Conservation (phyloP, 2,113 vertebrate genomes). For the Melanerpes aurifrons region DNA sequence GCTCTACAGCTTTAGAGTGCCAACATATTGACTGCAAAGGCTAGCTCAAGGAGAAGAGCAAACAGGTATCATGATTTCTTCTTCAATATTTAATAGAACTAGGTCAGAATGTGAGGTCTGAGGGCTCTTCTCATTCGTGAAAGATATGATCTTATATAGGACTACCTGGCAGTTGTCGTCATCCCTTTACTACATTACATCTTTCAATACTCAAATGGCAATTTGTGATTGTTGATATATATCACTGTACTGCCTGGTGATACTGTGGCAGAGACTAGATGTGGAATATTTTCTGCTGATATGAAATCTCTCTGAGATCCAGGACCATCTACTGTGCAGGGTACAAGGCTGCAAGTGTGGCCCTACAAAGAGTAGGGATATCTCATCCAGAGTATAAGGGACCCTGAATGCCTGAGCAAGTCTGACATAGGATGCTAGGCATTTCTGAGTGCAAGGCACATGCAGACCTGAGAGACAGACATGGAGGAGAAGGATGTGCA, state of each 20-base stretch:
- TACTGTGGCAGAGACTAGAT: not conserved
- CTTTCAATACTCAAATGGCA: not conserved
- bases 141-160: not conserved
- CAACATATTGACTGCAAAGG: not conserved
- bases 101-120: not conserved
- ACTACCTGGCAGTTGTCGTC: not conserved
- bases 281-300: not conserved
- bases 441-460: not conserved
- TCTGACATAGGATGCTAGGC: not conserved
- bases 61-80: not conserved
- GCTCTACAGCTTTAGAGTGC: not conserved
- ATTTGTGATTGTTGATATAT: not conserved
- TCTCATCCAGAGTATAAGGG: not conserved
- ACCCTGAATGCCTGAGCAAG: not conserved
- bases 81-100: not conserved
- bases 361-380: not conserved
- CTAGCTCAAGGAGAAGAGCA: not conserved
- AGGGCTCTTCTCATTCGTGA: not conserved
- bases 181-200: not conserved
- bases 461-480: not conserved
- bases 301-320: not conserved
- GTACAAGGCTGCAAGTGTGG: not conserved
- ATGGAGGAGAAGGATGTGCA: not conserved
- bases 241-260: not conserved
- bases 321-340: not conserved